These are phyloP conservation scores for Drosophila anomalata DNA, from an alignment of 2,888 invertebrate genomes.

Conservation along the genomic window DNA sequence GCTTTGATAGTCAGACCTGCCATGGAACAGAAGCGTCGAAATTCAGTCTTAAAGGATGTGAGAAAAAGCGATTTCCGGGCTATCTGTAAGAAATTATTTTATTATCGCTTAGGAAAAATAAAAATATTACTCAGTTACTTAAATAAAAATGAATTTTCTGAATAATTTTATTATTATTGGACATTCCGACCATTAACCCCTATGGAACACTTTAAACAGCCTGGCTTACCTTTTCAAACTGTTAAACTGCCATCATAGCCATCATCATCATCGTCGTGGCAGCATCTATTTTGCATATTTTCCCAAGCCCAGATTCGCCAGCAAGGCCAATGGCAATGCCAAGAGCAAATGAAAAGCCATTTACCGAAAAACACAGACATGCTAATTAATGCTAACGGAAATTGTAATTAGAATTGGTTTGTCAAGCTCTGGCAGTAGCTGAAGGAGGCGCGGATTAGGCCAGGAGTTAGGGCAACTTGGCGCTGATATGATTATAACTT, in stretches of 20 bases:
- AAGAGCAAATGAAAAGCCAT: conserved; percentile 60
- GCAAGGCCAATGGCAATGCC: conserved; percentile 51
- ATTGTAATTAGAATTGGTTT: conserved; percentile 70
- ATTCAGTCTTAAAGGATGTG: neutral
- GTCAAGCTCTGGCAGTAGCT: conserved; percentile 21
- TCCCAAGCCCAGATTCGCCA: conserved; percentile 6
- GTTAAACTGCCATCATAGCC: conserved; percentile 35
- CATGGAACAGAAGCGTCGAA: neutral
- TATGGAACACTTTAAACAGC: conserved; percentile 3
- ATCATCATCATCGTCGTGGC: conserved; percentile 16
- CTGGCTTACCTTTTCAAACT: conserved; percentile 18
- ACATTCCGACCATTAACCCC: neutral
- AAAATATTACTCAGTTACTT: neutral
- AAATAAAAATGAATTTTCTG: neutral
- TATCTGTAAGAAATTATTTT: neutral
- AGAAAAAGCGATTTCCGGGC: neutral
- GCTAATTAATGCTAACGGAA: conserved; percentile 74
- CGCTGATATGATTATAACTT: conserved; percentile 72
- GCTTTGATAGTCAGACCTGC: conserved; percentile 20
- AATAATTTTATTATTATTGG: neutral
- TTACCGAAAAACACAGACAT: conserved; percentile 68
- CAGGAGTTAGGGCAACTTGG: conserved; percentile 29
- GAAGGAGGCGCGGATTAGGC: neutral
- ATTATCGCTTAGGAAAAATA: neutral
- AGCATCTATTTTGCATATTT: conserved; percentile 52